phyloP scores from a whole-genome alignment of 2,888 invertebrate species.

The Drosophila colorata region DNA sequence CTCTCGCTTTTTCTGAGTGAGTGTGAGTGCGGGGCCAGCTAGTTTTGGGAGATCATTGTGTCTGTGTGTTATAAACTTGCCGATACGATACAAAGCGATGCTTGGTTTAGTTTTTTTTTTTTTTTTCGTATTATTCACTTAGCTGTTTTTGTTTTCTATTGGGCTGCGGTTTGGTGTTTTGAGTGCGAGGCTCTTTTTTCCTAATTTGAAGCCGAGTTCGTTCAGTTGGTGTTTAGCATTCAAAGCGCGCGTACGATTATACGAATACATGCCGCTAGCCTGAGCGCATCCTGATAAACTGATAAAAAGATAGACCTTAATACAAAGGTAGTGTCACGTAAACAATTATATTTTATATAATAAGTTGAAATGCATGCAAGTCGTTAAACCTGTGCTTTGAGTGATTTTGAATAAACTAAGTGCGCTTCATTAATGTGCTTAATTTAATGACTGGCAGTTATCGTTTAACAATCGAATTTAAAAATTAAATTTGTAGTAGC shows the following conservation, averaged over 20 bases:
- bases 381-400: background rate
- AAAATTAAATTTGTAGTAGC: background rate
- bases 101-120: conserved; percentile 31
- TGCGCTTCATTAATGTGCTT: conserved; percentile 3
- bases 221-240: conserved; percentile 82
- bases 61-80: conserved; percentile 51
- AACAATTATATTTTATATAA: background rate
- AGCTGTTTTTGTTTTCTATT: conserved; percentile 58
- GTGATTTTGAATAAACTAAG: conserved; percentile 13
- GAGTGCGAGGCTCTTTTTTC: conserved; percentile 65
- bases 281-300: conserved; percentile 15
- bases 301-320: background rate
- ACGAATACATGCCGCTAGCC: conserved; percentile 23
- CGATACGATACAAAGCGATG: conserved; percentile 47
- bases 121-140: conserved; percentile 45
- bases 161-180: conserved; percentile 39
- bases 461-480: background rate
- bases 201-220: conserved; percentile 67
- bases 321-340: background rate
- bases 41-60: conserved; percentile 49
- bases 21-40: conserved; percentile 41
- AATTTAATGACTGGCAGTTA: background rate
- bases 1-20: background rate
- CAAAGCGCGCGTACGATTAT: conserved; percentile 67
- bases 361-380: background rate